Evolutionary conservation across 2,797 vertebrate species (phyloP).

Genomic region (Margarornis squamiger): DNA sequence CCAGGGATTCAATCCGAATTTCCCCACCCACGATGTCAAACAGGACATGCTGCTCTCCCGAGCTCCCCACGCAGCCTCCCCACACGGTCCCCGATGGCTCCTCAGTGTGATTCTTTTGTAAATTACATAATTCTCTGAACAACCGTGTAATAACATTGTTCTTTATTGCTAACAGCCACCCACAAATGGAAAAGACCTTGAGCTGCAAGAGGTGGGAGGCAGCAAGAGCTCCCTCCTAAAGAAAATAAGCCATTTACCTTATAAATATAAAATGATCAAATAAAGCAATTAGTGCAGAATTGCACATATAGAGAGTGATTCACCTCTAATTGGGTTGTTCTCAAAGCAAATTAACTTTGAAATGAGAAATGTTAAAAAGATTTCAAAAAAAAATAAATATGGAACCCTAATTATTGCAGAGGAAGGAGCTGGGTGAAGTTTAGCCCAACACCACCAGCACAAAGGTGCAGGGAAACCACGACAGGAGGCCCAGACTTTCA

Average conservation of each 20-base stretch:
- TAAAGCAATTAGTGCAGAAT: constrained; percentile 36
- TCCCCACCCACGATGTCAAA: accelerated
- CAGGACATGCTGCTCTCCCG: accelerated
- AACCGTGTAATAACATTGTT: not conserved
- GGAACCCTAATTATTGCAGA: not conserved
- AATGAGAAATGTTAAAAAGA: constrained; percentile 33
- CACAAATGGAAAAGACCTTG: constrained; percentile 16
- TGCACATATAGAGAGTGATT: constrained; percentile 29
- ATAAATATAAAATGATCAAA: constrained; percentile 47
- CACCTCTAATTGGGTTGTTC: constrained; percentile 47
- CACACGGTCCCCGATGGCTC: accelerated
- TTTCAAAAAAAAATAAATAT: not conserved
- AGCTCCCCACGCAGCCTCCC: not conserved
- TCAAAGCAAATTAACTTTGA: constrained; percentile 49
- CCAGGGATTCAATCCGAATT: not conserved
- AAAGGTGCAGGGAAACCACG: accelerated
- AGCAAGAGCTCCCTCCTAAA: not conserved
- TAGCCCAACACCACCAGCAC: not conserved
- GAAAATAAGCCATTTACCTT: constrained; percentile 43
- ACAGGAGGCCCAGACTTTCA: not conserved
- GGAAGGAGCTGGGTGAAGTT: not conserved
- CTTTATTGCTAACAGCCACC: constrained; percentile 8
- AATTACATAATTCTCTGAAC: not conserved
- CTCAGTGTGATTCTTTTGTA: not conserved
- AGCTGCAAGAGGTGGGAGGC: not conserved